These are phyloP conservation scores for Meloe dianella DNA, from an alignment of 2,888 invertebrate genomes.

Conservation along the genomic window DNA sequence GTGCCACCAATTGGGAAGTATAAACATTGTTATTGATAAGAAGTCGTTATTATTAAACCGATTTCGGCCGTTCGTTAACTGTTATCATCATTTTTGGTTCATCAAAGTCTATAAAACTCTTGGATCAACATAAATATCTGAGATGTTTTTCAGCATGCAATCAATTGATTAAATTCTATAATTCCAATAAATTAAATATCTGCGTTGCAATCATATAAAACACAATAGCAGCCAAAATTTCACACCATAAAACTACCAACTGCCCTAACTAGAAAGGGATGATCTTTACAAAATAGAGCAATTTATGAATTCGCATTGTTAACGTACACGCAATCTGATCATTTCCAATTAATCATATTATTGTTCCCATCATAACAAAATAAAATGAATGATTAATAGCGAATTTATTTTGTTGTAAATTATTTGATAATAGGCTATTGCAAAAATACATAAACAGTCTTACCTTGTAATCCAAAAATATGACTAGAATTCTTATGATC, in stretches of 20 bases:
- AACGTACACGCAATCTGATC: slow-evolving; percentile 41
- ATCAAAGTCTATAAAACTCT: too few relatives aligned
- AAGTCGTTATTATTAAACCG: too few relatives aligned
- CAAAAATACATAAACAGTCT: slow-evolving; percentile 28
- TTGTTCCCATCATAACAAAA: slow-evolving; percentile 32
- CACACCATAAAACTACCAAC: slow-evolving; percentile 28
- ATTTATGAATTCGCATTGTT: slow-evolving; percentile 34
- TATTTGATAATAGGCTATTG: neutral
- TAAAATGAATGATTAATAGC: neutral
- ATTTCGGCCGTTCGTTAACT: too few relatives aligned
- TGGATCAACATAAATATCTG: too few relatives aligned
- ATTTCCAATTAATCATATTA: slow-evolving; percentile 42
- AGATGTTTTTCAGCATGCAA: too few relatives aligned
- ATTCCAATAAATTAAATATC: too few relatives aligned
- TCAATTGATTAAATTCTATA: too few relatives aligned
- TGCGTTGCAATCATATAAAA: too few relatives aligned
- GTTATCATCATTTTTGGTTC: too few relatives aligned
- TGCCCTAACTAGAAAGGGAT: neutral
- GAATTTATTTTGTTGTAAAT: neutral
- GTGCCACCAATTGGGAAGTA: too few relatives aligned
- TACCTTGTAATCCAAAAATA: slow-evolving; percentile 71
- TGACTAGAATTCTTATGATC: slow-evolving; percentile 47
- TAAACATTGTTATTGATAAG: too few relatives aligned
- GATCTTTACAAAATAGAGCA: slow-evolving; percentile 7
- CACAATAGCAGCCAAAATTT: too few relatives aligned